phyloP scores from a whole-genome alignment of 2,113 vertebrate species.

The Theropithecus gelada region DNA sequence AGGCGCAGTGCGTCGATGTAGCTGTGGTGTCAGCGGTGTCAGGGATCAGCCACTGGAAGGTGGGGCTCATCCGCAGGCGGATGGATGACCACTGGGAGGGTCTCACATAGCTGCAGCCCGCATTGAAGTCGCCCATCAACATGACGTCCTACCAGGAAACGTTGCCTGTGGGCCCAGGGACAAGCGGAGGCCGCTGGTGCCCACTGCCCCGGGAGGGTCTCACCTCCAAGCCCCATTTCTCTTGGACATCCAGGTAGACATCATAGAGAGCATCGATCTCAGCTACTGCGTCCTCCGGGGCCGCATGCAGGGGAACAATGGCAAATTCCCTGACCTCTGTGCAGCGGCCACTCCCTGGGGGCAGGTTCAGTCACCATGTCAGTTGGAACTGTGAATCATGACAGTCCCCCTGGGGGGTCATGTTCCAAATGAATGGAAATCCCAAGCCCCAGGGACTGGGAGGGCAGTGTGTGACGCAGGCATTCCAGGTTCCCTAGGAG shows the following conservation, averaged over 20 bases:
- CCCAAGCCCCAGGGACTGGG: fast-evolving
- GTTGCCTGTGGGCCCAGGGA: background rate
- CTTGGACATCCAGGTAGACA: slow-evolving; percentile 85
- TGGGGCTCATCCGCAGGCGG: slow-evolving; percentile 82
- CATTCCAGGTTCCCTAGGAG: background rate
- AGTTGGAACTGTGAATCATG: background rate
- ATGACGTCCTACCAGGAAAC: slow-evolving; percentile 85
- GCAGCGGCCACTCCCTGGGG: background rate
- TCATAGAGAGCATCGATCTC: slow-evolving; percentile 90
- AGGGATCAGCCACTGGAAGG: slow-evolving; percentile 90
- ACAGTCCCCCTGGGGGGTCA: fast-evolving
- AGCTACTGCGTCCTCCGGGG: slow-evolving; percentile 81
- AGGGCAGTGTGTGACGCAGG: background rate
- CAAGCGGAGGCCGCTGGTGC: fast-evolving
- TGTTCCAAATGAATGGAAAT: slow-evolving; percentile 11
- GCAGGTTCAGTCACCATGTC: background rate
- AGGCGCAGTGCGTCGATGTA: slow-evolving; percentile 55
- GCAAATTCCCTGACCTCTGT: slow-evolving; percentile 80
- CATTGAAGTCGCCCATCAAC: slow-evolving; percentile 92
- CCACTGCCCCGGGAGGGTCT: background rate
- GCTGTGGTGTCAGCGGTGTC: slow-evolving; percentile 87
- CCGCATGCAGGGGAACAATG: slow-evolving; percentile 90
- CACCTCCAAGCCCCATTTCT: slow-evolving; percentile 90
- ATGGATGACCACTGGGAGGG: slow-evolving; percentile 85
- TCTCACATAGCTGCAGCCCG: slow-evolving; percentile 89